phyloP scores from a whole-genome alignment of 2,888 invertebrate species.

The Tillus elongatus region DNA sequence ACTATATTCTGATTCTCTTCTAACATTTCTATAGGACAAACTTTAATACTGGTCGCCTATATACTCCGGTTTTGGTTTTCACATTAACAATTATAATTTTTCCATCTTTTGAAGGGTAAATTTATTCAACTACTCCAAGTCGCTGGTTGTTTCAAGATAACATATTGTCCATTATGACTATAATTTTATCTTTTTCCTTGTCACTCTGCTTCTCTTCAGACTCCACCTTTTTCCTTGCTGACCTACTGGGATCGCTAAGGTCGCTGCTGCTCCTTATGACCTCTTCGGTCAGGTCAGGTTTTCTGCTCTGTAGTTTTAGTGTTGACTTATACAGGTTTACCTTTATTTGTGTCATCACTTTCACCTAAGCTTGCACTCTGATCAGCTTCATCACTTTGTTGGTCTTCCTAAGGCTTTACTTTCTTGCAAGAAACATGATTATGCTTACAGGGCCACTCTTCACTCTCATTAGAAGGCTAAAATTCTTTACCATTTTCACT shows the following conservation, averaged over 20 bases:
- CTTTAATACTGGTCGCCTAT: too few relatives aligned
- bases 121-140: too few relatives aligned
- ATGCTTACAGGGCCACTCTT: slow-evolving; percentile 35
- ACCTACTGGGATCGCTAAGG: slow-evolving; percentile 36
- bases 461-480: slow-evolving; percentile 35
- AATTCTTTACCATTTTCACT: slow-evolving; percentile 40
- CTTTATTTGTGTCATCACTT: slow-evolving; percentile 35
- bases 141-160: too few relatives aligned
- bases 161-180: too few relatives aligned
- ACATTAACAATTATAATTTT: too few relatives aligned
- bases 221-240: slow-evolving; percentile 40
- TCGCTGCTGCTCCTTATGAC: slow-evolving; percentile 32
- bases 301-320: slow-evolving; percentile 33
- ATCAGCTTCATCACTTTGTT: slow-evolving; percentile 31
- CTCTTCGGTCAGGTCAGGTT: slow-evolving; percentile 32
- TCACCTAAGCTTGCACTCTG: slow-evolving; percentile 34
- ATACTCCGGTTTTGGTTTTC: too few relatives aligned
- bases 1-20: too few relatives aligned
- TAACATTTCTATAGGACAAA: too few relatives aligned
- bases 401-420: slow-evolving; percentile 28
- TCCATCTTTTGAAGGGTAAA: too few relatives aligned
- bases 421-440: slow-evolving; percentile 28
- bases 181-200: slow-evolving; percentile 36
- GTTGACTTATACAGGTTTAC: slow-evolving; percentile 26
- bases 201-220: slow-evolving; percentile 35